Evolutionary conservation across 1,140 invertebrate genomes (phyloP), one percentile per base, ranked within the genome.

Genomic region (Drosophila teissieri): DNA sequence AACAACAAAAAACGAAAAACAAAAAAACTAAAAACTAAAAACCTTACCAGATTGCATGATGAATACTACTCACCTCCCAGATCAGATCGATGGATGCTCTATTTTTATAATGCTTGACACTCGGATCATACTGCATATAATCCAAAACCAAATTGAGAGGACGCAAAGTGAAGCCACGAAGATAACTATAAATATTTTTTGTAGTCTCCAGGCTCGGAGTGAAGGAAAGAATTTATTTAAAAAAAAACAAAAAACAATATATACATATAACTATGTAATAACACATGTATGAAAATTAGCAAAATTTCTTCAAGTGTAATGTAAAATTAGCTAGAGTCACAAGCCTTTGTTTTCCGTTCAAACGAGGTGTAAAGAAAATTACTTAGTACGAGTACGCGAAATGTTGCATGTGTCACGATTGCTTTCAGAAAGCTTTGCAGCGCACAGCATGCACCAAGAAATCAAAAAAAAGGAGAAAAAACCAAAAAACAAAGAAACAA

Each of bases 271-370:
- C 37, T 40, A 14, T 24, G 15, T 57, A 17, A 42, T 24, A 40
- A 58, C 10, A 56, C 62, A 57, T 73, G 45, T 60, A 79, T 57
- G 62, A 58, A 56, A 84, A 70, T 65, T 85, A 85, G 83, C 69
- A 62, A 88, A 85, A 88, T 85, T 85, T 85, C 83, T 82, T 82
- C 82, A 78, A 75, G 54, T 78, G 74, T 85, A 82, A 69, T 84
- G 80, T 84, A 82, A 64, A 80, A 77, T 75, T 85, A 85, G 82
- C 62, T 85, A 85, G 81, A 65, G 56, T 75, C n/a, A 51, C 37
- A 49, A 51, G 37, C 45, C 53, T 56, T 72, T 70, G 19, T 80
- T 61, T 39, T 45, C 45, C 51, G 34, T 61, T 57, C 37, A 52
- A 61, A 37, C 31, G 8, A 19, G 10, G 42, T 65, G 37, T 65